Conservation (phyloP, 2,113 vertebrate genomes). For the Tichodroma muraria region DNA sequence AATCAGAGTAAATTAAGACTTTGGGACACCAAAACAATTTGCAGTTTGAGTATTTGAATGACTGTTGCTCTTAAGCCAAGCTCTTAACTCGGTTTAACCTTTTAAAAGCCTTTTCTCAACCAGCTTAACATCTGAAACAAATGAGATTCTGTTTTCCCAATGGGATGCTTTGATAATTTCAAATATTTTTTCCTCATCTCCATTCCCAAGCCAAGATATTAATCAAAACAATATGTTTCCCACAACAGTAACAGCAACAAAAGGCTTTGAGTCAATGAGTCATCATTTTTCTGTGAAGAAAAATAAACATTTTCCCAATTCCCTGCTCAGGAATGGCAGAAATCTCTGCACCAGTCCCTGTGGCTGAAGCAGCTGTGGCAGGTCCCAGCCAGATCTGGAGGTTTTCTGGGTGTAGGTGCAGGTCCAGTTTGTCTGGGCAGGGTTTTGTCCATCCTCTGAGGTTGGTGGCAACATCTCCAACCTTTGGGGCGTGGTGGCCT, state of each 20-base stretch:
- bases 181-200: background rate
- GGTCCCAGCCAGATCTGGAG: background rate
- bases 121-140: background rate
- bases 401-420: background rate
- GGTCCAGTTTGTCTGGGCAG: too few species aligned
- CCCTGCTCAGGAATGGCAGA: background rate
- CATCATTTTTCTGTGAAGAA: background rate
- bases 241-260: background rate
- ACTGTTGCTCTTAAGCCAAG: background rate
- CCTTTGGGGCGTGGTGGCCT: accelerated
- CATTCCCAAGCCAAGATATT: background rate
- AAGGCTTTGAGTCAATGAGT: background rate
- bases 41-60: background rate
- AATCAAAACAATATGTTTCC: background rate
- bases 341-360: background rate
- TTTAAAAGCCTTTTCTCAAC: background rate
- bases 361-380: background rate
- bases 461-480: background rate
- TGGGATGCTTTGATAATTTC: background rate
- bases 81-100: background rate
- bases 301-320: background rate
- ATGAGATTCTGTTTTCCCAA: background rate
- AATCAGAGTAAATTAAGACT: background rate
- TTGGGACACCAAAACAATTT: background rate
- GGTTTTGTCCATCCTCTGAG: background rate